These are phyloP conservation scores for Agrochola lychnidis DNA, from an alignment of 2,888 invertebrate genomes.

Conservation along the genomic window DNA sequence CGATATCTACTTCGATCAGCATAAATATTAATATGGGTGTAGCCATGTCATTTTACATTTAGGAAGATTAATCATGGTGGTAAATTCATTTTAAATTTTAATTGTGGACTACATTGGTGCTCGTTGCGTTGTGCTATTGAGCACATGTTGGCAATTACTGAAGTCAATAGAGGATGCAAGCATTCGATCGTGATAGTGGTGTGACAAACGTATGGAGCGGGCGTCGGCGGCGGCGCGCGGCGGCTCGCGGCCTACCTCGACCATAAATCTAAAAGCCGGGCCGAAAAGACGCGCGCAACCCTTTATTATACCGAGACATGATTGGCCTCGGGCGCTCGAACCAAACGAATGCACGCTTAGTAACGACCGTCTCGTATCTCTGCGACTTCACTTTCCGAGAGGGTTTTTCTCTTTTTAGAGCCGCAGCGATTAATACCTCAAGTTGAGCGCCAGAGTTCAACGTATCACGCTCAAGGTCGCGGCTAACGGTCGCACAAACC, in stretches of 20 bases:
- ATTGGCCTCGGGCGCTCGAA: slow-evolving; percentile 87
- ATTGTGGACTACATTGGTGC: slow-evolving; percentile 50
- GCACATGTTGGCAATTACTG: slow-evolving; percentile 79
- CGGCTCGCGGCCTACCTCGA: slow-evolving; percentile 69
- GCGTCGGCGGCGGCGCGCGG: slow-evolving; percentile 78
- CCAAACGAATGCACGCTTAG: slow-evolving; percentile 85
- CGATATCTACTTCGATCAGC: slow-evolving; percentile 79
- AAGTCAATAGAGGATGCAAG: slow-evolving; percentile 70
- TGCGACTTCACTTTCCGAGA: slow-evolving; percentile 79
- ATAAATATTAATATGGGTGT: slow-evolving; percentile 86
- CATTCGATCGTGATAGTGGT: slow-evolving; percentile 81
- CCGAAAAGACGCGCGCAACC: slow-evolving; percentile 86
- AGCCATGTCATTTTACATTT: slow-evolving; percentile 80
- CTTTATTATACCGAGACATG: slow-evolving; percentile 89
- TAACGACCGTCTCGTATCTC: slow-evolving; percentile 83
- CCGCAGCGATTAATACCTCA: slow-evolving; percentile 70
- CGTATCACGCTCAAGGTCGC: slow-evolving; percentile 76
- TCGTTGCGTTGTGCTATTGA: slow-evolving; percentile 52
- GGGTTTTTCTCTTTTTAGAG: slow-evolving; percentile 75
- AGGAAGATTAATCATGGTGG: slow-evolving; percentile 75
- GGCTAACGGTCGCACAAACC: slow-evolving; percentile 68
- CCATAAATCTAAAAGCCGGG: slow-evolving; percentile 85
- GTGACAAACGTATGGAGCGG: slow-evolving; percentile 84
- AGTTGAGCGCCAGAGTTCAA: slow-evolving; percentile 76
- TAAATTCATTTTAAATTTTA: slow-evolving; percentile 70